Percentiles rank a stretch among this genome's conserved stretches.
Evolutionary conservation across 2,888 invertebrate species (phyloP).

Genomic region (Bellardia bayeri): DNA sequence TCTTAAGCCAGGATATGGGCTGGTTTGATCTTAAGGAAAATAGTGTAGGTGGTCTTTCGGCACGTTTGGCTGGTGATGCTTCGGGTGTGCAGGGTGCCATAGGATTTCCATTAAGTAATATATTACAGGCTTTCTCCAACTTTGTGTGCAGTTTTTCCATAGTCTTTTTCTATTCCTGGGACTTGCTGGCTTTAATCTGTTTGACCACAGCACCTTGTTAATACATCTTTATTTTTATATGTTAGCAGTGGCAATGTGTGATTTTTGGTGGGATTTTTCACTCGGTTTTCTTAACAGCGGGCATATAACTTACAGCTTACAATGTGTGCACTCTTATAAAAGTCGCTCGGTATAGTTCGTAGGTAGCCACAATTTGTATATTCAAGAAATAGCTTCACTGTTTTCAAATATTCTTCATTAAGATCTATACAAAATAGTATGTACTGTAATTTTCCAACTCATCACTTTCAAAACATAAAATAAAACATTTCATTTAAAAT

Average conservation of each 20-base stretch:
- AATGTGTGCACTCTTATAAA: too few species aligned
- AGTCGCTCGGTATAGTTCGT: too few species aligned
- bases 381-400: too few species aligned
- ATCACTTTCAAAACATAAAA: slow-evolving; percentile 1
- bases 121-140: slow-evolving; percentile 89
- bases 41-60: slow-evolving; percentile 89
- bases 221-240: too few species aligned
- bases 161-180: slow-evolving; percentile 89
- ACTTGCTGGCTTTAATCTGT: slow-evolving; percentile 89
- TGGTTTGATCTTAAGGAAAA: slow-evolving; percentile 88
- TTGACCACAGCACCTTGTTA: slow-evolving; percentile 85
- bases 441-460: too few species aligned
- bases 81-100: slow-evolving; percentile 91
- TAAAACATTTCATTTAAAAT: slow-evolving; percentile 50
- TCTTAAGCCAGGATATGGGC: slow-evolving; percentile 90
- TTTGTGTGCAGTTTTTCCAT: slow-evolving; percentile 87
- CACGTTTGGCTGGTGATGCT: slow-evolving; percentile 89
- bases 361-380: too few species aligned
- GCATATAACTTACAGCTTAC: too few species aligned
- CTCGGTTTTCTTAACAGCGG: too few species aligned
- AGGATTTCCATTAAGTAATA: slow-evolving; percentile 88
- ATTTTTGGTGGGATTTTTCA: too few species aligned
- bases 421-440: too few species aligned
- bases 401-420: too few species aligned
- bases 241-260: too few species aligned